Evolutionary conservation across 2,113 vertebrate genomes (phyloP), one percentile per base, ranked within the genome.

Genomic region (Pteruthius melanotis): DNA sequence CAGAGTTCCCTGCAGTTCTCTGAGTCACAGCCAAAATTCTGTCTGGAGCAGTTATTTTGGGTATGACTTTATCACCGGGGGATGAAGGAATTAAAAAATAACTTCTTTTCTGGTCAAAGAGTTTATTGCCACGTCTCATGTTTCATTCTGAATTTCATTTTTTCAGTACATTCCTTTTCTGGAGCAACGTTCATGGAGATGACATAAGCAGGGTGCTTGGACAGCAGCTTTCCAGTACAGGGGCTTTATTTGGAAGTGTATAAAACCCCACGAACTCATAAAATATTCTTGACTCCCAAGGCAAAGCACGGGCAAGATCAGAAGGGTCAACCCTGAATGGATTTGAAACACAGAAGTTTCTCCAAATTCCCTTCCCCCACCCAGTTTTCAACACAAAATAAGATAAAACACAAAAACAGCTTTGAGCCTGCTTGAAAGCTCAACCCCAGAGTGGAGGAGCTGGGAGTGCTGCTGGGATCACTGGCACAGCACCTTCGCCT

Each of bases 221-320:
- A 66, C 66, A 68, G 87, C 81, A 35, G 7, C 75, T 87, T 94
- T 91, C 59, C 47, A 81, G 54, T 33, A 57, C 17, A n/a, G 78
- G 44, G 56, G 69, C 84, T 84, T 83, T 76, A 94, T 91, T 11
- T 91, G 76, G 75, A 92, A 87, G 45, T 21, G 21, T 35, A 28
- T 52, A 79, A 96, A 93, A 52, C 79, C 70, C 76, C 60, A 39
- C 69, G 11, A 60, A 70, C 72, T 87, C 94, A 97, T 94, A 83
- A 95, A 97, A 90, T 74, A 95, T 95, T 95, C 94, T 24, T n/a
- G 75, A 54, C 47, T 88, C 28, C 95, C 27, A 57, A 89, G 88
- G 94, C 83, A 83, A 85, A 85, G 77, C 57, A 18, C 17, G 76
- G 42, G 75, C 87, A 50, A 26, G 93, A 65, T 40, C 74, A 82